Base-by-base conservation (phyloP, 2,888 invertebrate species). In the Polydrusus pterygomalis region DNA sequence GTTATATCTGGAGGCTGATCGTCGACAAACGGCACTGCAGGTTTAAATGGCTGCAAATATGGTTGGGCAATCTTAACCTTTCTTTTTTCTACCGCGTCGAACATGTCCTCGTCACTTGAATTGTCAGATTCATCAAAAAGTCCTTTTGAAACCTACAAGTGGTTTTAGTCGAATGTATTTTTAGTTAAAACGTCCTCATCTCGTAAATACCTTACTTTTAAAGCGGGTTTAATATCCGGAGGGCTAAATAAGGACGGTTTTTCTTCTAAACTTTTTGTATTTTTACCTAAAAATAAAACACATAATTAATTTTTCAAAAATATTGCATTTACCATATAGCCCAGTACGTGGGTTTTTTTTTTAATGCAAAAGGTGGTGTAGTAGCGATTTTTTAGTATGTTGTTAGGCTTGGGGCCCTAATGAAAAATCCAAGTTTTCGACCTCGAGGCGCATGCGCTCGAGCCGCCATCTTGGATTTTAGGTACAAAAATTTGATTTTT, bases 101-200 rank as follows among this genome's bases (percentile, higher is more conserved):
- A 83, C 30, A 84, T 79, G 70, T 83, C 84, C 20, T 86, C 84
- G 67, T 86, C 85, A 58, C 82, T 81, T 3, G 84, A 84, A 40
- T 85, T 85, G n/a, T 83, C 83, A 13, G 85, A 86, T 43, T 77
- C 78, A 77, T 86, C 86, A 71, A 87, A 87, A 7, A 86, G 79
- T 38, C 83, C 82, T 83, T 81, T 79, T 11, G 67, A 13, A 64
- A 43, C 60, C 65, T 75, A 38, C 1, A 63, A 30, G 18, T 40
- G 1, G 10, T 34, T 56, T 30, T 8, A 18, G 5, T 1, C 5
- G 5, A 25, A 3, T 25, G 25, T 25, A 25, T 25, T 25, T 25
- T 25, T 25, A 25, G 25, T 25, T 1, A 25, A 5, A 25, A 25
- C 2, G 2, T 25, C 25, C 25, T 5, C 25, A 5, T 25, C 5